phyloP scores from a whole-genome alignment of 2,797 vertebrate genomes.

The Danio albolineatus region DNA sequence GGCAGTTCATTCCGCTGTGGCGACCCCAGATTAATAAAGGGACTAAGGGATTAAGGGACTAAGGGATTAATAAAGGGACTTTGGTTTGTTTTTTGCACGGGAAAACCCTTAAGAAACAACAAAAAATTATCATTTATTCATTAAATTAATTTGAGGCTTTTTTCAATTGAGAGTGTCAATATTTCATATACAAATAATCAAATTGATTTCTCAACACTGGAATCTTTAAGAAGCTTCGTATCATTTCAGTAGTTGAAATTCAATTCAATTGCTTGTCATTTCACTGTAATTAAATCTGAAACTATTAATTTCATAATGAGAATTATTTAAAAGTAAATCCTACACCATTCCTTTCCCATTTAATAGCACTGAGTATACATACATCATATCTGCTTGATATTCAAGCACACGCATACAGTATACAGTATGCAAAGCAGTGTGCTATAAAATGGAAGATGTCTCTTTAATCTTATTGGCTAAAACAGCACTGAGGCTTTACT shows the following conservation, averaged over 20 bases:
- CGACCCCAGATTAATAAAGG: too few relatives aligned
- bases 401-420: not conserved
- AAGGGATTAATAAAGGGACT: too few relatives aligned
- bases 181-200: not conserved
- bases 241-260: not conserved
- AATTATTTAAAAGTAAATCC: not conserved
- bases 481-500: constrained; percentile 22
- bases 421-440: constrained; percentile 27
- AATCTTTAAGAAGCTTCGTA: not conserved
- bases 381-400: not conserved
- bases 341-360: not conserved
- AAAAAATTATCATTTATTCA: not conserved
- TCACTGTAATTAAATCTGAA: not conserved
- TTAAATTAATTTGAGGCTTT: not conserved
- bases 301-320: not conserved
- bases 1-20: too few relatives aligned
- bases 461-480: constrained; percentile 45
- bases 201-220: not conserved
- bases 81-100: too few relatives aligned
- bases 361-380: not conserved
- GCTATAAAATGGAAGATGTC: constrained; percentile 47
- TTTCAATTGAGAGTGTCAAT: not conserved
- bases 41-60: too few relatives aligned
- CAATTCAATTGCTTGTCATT: not conserved
- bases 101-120: too few relatives aligned